Conservation (phyloP, 2,113 vertebrate genomes). For the human (Homo sapiens) region GRCh38 chr22:26199001-26199500, state of each 20-base stretch:
- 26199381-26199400: background rate
- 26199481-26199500: conserved; percentile 40
- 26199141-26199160: background rate
- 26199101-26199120: background rate
- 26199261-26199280: background rate
- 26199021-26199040: background rate
- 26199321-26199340: background rate
- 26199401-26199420: background rate
- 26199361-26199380: background rate
- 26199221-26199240: background rate
- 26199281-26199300: background rate
- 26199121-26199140: background rate
- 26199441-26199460: background rate
- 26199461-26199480: conserved; percentile 13
- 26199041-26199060: background rate
- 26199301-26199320: background rate
- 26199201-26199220: background rate
- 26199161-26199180: background rate
- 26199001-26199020: background rate
- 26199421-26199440: background rate
- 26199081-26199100: background rate
- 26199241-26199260: background rate
- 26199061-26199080: background rate
- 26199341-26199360: background rate
- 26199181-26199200: background rate